Percentiles rank a stretch among this genome's conserved stretches.
Evolutionary conservation across 2,888 invertebrate species (phyloP).

Genomic region (Pheosia tremula): DNA sequence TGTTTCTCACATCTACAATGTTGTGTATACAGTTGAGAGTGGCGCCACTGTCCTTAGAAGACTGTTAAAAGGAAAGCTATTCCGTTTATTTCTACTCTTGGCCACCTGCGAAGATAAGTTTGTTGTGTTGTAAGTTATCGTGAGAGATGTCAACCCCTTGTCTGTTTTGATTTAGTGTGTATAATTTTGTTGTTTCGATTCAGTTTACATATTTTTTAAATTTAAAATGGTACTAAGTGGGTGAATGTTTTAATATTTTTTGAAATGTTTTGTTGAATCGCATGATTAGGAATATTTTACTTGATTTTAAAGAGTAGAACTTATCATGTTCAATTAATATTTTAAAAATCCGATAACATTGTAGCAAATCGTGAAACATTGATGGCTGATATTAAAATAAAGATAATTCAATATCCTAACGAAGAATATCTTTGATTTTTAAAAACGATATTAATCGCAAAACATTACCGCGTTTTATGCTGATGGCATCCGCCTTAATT

Average conservation of each 20-base stretch:
- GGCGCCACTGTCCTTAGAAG: neutral
- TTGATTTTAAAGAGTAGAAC: too few species aligned
- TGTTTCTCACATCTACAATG: constrained; percentile 41
- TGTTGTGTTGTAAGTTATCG: constrained; percentile 39
- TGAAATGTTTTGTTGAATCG: too few species aligned
- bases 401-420: too few species aligned
- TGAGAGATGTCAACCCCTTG: constrained; percentile 55
- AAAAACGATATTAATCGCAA: neutral
- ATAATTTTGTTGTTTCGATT: constrained; percentile 9
- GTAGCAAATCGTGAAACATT: too few species aligned
- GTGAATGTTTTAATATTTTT: neutral
- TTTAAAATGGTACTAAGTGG: neutral
- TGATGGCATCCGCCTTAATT: neutral
- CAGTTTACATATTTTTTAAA: constrained; percentile 7
- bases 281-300: too few species aligned
- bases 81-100: neutral
- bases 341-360: too few species aligned
- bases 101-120: neutral
- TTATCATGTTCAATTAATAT: too few species aligned
- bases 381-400: too few species aligned
- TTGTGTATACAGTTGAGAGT: constrained; percentile 7
- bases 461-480: neutral
- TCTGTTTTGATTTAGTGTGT: constrained; percentile 52
- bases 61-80: neutral
- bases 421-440: too few species aligned